These are phyloP conservation scores for Chaetogeoica ovagalla DNA, from an alignment of 2,888 invertebrate genomes.

Conservation along the genomic window DNA sequence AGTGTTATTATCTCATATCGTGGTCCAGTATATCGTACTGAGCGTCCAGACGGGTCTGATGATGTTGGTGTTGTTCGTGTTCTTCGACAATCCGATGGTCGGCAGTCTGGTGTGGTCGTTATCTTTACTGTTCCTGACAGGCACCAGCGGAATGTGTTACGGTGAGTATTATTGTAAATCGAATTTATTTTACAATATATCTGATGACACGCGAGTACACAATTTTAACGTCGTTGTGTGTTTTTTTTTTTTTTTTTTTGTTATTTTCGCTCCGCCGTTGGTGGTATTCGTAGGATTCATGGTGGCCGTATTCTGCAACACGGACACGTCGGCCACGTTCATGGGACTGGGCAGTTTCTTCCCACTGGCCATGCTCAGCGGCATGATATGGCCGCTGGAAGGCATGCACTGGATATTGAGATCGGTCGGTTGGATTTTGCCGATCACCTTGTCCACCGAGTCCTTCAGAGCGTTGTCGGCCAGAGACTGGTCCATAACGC, in stretches of 20 bases:
- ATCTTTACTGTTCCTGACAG: constrained; percentile 56
- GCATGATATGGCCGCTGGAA: constrained; percentile 67
- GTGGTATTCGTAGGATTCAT: constrained; percentile 67
- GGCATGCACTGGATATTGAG: constrained; percentile 68
- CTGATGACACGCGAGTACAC: too few species aligned
- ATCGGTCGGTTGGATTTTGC: constrained; percentile 69
- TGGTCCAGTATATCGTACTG: constrained; percentile 57
- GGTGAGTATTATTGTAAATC: constrained; percentile 56
- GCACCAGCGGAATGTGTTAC: constrained; percentile 57
- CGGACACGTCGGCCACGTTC: constrained; percentile 81
- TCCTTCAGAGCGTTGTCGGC: constrained; percentile 76
- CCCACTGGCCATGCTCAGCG: constrained; percentile 83
- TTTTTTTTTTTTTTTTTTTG: constrained; percentile 55
- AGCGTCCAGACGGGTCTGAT: constrained; percentile 57
- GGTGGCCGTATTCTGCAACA: constrained; percentile 76
- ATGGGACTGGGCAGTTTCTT: constrained; percentile 86
- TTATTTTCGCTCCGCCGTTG: too few species aligned
- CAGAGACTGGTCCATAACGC: constrained; percentile 72
- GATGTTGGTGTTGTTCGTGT: constrained; percentile 56
- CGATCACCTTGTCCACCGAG: constrained; percentile 78
- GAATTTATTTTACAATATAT: too few species aligned
- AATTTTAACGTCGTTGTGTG: too few species aligned
- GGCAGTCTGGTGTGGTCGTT: constrained; percentile 56
- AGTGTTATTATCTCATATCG: constrained; percentile 57
- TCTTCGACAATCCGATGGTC: constrained; percentile 56